Percentiles rank a stretch among this genome's conserved stretches.
These are phyloP conservation scores for Antheraea assamensis DNA, from an alignment of 2,888 invertebrate genomes.

Conservation along the genomic window DNA sequence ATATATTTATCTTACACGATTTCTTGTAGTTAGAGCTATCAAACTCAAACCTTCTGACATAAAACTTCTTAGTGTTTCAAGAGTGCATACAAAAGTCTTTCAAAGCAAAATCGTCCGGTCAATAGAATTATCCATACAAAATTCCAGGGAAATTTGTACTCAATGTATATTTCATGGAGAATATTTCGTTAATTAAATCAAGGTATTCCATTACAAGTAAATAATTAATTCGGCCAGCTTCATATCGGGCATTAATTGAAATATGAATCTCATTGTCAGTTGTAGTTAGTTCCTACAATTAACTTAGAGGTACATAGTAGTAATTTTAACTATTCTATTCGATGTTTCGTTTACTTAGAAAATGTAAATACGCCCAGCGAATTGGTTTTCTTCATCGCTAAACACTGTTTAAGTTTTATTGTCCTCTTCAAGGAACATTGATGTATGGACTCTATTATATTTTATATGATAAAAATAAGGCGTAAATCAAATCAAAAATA, in stretches of 20 bases:
- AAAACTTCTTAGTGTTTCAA: background rate
- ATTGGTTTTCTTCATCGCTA: background rate
- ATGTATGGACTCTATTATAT: background rate
- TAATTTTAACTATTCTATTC: background rate
- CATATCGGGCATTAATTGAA: too few relatives aligned
- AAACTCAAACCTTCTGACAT: too few relatives aligned
- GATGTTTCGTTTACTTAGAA: background rate
- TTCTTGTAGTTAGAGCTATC: too few relatives aligned
- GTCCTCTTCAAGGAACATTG: background rate
- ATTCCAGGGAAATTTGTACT: background rate
- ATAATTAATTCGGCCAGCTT: too few relatives aligned
- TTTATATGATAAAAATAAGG: background rate
- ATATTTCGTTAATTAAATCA: background rate
- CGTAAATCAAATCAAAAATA: too few relatives aligned
- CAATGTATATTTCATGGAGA: background rate
- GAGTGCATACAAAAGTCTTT: background rate
- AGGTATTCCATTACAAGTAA: too few relatives aligned
- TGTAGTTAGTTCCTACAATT: too few relatives aligned
- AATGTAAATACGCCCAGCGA: background rate
- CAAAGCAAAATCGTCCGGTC: background rate
- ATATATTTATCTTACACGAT: too few relatives aligned
- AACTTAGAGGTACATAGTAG: too few relatives aligned
- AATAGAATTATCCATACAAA: background rate
- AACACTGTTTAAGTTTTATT: background rate
- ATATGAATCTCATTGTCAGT: too few relatives aligned